Conservation (phyloP, 2,797 vertebrate genomes). For the Triplophysa yarkandensis region DNA sequence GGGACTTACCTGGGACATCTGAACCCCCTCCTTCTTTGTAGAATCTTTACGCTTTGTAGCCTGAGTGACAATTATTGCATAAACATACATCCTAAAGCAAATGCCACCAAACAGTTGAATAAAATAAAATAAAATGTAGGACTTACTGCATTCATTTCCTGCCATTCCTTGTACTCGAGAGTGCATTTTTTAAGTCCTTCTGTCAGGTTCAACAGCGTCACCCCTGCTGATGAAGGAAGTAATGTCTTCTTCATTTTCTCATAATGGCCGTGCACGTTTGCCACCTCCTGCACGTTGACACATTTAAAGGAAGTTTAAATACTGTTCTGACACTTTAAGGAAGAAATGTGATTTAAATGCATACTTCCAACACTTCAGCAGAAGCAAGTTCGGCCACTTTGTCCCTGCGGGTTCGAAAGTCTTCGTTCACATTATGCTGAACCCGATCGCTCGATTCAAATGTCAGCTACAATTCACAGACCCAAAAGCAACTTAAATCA, state of each 20-base stretch:
- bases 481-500: background rate
- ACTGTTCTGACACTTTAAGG: background rate
- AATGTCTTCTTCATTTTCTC: constrained; percentile 45
- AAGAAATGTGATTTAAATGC: background rate
- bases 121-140: background rate
- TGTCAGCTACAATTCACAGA: constrained; percentile 42
- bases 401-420: constrained; percentile 37
- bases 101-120: background rate
- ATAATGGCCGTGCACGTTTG: constrained; percentile 51
- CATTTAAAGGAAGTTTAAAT: too few relatives aligned
- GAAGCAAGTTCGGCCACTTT: constrained; percentile 42
- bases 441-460: constrained; percentile 38
- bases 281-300: constrained; percentile 42
- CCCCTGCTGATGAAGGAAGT: constrained; percentile 25
- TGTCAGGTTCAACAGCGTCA: constrained; percentile 34
- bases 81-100: background rate
- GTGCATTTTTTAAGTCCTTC: constrained; percentile 32
- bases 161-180: constrained; percentile 44
- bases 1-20: constrained; percentile 36
- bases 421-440: constrained; percentile 43
- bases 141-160: constrained; percentile 43
- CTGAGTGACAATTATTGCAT: constrained; percentile 13
- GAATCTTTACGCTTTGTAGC: background rate
- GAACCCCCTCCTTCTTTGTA: constrained; percentile 13
- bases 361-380: constrained; percentile 41